Conservation (phyloP, 2,113 vertebrate genomes). For the Agelaius tricolor region DNA sequence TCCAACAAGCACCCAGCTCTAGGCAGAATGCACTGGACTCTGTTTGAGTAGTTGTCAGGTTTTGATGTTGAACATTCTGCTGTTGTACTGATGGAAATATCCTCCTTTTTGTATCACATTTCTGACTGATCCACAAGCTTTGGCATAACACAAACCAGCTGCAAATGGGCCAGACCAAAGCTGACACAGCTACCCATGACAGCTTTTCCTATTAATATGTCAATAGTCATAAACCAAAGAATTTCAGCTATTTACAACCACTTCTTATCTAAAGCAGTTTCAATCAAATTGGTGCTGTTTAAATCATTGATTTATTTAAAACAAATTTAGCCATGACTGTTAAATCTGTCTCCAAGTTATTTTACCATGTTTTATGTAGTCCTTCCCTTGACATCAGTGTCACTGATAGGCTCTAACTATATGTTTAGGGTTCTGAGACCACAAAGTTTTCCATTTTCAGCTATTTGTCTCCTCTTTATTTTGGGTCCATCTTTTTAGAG, state of each 20-base stretch:
- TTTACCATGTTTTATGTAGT: neutral
- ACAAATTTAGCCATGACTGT: neutral
- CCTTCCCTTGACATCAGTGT: neutral
- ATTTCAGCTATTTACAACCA: neutral
- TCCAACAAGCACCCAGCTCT: neutral
- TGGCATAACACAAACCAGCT: neutral
- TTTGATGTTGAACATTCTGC: neutral
- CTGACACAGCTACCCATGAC: neutral
- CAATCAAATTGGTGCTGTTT: neutral
- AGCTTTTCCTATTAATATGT: neutral
- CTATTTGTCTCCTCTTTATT: neutral
- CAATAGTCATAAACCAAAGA: neutral
- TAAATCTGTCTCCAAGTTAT: neutral
- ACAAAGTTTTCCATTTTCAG: neutral
- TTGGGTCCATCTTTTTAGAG: neutral
- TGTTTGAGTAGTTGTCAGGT: neutral
- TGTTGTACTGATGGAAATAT: neutral
- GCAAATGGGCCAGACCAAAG: neutral
- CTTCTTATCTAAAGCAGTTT: neutral
- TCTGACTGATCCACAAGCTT: neutral
- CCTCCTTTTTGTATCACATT: neutral
- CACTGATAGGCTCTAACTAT: neutral
- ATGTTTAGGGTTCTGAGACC: neutral
- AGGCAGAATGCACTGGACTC: neutral
- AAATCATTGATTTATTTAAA: neutral